phyloP scores from a whole-genome alignment of 2,888 invertebrate species.

The Ophioninae sp. region DNA sequence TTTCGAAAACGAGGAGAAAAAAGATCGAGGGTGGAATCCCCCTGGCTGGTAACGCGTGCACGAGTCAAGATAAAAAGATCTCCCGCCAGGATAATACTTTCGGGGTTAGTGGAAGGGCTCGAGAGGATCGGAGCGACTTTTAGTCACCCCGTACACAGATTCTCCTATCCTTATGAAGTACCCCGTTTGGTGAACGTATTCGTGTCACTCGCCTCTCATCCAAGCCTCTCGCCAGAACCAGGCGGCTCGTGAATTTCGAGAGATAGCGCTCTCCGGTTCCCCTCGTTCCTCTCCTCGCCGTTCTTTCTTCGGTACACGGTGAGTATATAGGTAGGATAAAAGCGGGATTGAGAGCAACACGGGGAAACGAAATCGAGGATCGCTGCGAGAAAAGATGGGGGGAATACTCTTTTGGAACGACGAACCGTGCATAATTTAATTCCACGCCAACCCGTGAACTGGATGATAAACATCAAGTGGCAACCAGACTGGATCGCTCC shows the following conservation, averaged over 20 bases:
- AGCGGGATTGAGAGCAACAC: slow-evolving; percentile 42
- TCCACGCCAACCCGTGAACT: slow-evolving; percentile 68
- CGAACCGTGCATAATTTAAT: slow-evolving; percentile 75
- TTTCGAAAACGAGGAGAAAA: background rate
- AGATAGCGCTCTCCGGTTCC: slow-evolving; percentile 34
- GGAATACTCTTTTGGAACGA: slow-evolving; percentile 68
- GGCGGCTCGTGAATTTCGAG: slow-evolving; percentile 54
- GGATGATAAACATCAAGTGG: slow-evolving; percentile 77
- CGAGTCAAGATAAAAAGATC: slow-evolving; percentile 58
- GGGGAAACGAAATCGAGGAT: slow-evolving; percentile 50
- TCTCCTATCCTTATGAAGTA: slow-evolving; percentile 46
- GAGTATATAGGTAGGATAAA: slow-evolving; percentile 15
- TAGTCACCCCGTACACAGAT: slow-evolving; percentile 31
- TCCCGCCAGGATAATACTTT: slow-evolving; percentile 49
- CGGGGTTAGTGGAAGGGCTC: slow-evolving; percentile 39
- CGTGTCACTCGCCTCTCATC: slow-evolving; percentile 45
- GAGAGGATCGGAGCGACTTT: slow-evolving; percentile 37
- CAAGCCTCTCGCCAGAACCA: slow-evolving; percentile 46
- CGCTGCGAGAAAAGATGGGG: slow-evolving; percentile 25
- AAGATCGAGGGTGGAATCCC: background rate
- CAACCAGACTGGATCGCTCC: slow-evolving; percentile 44
- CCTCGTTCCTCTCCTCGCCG: background rate
- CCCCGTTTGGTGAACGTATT: slow-evolving; percentile 46
- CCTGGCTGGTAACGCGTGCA: slow-evolving; percentile 25
- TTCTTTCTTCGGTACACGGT: slow-evolving; percentile 6